phyloP scores from a whole-genome alignment of 2,797 vertebrate species.

The Characodon lateralis region DNA sequence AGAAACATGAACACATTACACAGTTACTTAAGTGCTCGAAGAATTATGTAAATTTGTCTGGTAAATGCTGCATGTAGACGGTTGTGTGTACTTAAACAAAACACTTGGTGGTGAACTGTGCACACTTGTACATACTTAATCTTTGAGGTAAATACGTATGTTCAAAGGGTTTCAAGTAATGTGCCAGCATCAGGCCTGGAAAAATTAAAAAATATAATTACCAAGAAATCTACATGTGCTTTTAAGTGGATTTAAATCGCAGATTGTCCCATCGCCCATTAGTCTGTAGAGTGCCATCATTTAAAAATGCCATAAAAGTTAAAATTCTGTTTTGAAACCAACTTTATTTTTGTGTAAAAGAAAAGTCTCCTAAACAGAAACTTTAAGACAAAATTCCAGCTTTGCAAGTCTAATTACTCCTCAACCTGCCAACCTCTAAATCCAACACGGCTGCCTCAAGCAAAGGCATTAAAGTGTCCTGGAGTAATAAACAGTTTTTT shows the following conservation, averaged over 20 bases:
- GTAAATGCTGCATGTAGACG: slow-evolving; percentile 6
- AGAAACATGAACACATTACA: slow-evolving; percentile 42
- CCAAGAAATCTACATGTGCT: not conserved
- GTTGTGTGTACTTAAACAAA: not conserved
- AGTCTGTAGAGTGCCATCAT: not conserved
- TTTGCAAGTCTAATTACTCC: not conserved
- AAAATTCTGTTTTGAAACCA: not conserved
- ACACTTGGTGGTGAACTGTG: not conserved
- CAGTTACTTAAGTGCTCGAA: slow-evolving; percentile 24
- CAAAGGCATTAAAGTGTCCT: not conserved
- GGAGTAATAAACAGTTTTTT: not conserved
- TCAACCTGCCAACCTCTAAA: not conserved
- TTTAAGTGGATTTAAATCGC: not conserved
- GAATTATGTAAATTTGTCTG: slow-evolving; percentile 24
- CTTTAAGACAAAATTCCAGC: too few species aligned
- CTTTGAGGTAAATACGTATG: not conserved
- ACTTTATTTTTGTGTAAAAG: not conserved
- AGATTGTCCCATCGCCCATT: not conserved
- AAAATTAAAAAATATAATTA: not conserved
- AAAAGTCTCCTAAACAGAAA: not conserved
- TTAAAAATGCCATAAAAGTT: not conserved
- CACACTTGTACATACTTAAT: not conserved
- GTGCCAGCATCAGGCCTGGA: not conserved
- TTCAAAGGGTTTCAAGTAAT: not conserved
- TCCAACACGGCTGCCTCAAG: not conserved